Evolutionary conservation across 2,113 vertebrate species (phyloP), one percentile per base, ranked within the genome.

Genomic region (Lepisosteus osseus): DNA sequence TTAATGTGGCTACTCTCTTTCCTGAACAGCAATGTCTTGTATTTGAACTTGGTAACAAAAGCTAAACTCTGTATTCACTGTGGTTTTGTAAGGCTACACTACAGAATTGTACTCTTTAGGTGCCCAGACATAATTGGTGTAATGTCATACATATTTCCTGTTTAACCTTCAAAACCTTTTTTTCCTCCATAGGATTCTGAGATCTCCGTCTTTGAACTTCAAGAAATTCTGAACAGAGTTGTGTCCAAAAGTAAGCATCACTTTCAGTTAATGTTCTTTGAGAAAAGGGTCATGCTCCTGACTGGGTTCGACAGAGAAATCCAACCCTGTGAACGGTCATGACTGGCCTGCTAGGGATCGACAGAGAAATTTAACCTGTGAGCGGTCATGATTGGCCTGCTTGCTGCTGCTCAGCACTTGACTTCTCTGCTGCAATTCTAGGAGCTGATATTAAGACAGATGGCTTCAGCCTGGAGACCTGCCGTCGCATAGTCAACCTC

Each of bases 401-500:
- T 29, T 51, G 47, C 47, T 51, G 29, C 47, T 51, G 47, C 47
- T 51, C 5, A 51, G 5, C 9, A 51, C 5, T 51, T 51, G 47
- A 6, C 5, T 9, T 51, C 9, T 51, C 9, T 6, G 9, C 5
- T 51, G 47, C 47, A 6, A 67, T 82, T 82, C 63, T 81, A 99
- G 97, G 93, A 45, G 80, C 90, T 71, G 95, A 97, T 56, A 92
- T 99, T 85, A 95, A 95, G 84, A 93, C 94, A 0, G 86, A 95
- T n/a, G 96, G 96, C 77, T 97, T 99, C 81, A 95, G 90, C 77
- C 85, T 95, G 0, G 95, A 96, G 72, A 98, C 95, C 0, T 91
- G 93, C 74, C 94, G 93, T 71, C 92, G 92, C 61, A 95, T 98
- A 78, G 86, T 99, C 55, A 94, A 92, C 77, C 91, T 99, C 51